phyloP scores from a whole-genome alignment of 2,113 vertebrate genomes.

The Sylvicapra grimmia region DNA sequence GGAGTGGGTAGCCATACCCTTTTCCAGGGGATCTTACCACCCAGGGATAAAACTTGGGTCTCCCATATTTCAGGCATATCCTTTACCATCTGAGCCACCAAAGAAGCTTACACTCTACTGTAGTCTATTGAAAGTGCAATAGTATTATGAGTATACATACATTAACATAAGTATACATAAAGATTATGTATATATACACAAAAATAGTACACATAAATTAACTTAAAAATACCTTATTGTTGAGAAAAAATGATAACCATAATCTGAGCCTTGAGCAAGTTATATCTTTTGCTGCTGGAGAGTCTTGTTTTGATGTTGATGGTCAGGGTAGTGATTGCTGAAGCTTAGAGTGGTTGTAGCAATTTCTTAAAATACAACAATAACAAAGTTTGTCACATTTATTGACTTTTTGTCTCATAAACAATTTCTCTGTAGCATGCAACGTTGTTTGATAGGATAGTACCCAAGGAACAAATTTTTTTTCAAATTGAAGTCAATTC shows the following conservation, averaged over 20 bases:
- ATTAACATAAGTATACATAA: neutral
- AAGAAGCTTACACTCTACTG: neutral
- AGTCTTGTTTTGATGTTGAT: neutral
- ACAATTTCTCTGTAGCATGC: neutral
- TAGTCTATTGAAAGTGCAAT: neutral
- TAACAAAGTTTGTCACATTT: neutral
- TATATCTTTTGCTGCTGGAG: neutral
- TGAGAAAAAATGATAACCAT: neutral
- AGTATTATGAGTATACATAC: neutral
- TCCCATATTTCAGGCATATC: neutral
- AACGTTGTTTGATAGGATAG: neutral
- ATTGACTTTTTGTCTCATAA: neutral
- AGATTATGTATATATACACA: neutral
- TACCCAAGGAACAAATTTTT: neutral
- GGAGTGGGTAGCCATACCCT: neutral
- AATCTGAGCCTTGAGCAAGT: neutral
- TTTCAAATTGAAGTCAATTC: neutral
- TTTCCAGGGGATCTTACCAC: neutral
- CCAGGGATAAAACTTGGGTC: neutral
- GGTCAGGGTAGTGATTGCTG: neutral
- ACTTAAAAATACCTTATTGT: neutral
- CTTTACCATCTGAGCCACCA: neutral
- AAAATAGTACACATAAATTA: neutral
- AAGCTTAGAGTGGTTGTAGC: neutral
- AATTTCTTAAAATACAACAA: neutral